phyloP scores from a whole-genome alignment of 2,888 invertebrate genomes.

The Spatulosminthurus flaviceps region DNA sequence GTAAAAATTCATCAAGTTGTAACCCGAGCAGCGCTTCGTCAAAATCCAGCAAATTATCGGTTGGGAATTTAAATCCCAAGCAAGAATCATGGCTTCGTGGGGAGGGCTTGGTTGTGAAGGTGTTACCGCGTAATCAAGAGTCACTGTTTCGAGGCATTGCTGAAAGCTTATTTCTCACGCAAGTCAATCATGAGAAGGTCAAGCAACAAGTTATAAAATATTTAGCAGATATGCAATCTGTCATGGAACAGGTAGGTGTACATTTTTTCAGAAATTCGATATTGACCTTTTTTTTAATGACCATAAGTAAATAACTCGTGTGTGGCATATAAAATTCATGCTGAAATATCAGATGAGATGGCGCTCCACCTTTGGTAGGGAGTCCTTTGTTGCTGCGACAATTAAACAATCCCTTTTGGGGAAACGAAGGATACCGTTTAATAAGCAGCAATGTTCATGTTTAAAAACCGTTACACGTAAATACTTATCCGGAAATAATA shows the following conservation, averaged over 20 bases:
- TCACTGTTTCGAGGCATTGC: constrained; percentile 35
- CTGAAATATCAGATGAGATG: no score
- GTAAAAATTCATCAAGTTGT: background rate
- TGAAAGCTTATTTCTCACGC: constrained; percentile 33
- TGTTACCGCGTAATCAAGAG: constrained; percentile 34
- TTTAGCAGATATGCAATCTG: constrained; percentile 4
- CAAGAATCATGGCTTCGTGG: constrained; percentile 32
- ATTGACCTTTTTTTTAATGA: no score
- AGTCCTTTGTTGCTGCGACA: no score
- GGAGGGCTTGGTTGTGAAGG: constrained; percentile 19
- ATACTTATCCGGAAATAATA: no score
- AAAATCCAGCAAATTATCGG: background rate
- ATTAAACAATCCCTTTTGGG: no score
- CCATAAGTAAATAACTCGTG: no score
- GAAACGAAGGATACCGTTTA: no score
- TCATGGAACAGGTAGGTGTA: constrained; percentile 28
- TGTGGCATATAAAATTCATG: no score
- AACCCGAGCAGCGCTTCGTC: background rate
- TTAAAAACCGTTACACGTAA: no score
- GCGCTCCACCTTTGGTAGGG: no score
- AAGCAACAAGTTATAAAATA: constrained; percentile 38
- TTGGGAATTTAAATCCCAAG: constrained; percentile 9
- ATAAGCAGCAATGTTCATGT: no score
- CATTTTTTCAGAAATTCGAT: no score
- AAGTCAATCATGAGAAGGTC: constrained; percentile 31